Evolutionary conservation across 2,113 vertebrate genomes (phyloP), one percentile per base, ranked within the genome.

Genomic region (Lepisosteus osseus): DNA sequence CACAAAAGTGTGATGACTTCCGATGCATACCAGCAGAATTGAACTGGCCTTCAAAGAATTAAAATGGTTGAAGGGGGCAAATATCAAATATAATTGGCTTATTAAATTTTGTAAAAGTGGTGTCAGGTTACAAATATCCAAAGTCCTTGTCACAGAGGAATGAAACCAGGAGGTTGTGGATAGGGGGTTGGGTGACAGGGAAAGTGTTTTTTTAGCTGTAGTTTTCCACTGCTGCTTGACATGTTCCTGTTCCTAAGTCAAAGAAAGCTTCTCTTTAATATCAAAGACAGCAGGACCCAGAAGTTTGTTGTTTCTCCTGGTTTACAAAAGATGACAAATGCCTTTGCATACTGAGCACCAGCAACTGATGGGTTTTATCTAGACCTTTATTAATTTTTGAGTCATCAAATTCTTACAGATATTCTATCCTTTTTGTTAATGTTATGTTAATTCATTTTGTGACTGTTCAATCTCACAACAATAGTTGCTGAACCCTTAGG

Each of bases 401-500:
- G 9, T 51, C 47, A 51, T 51, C 47, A 9, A 51, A 51, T 51
- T 51, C 47, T 9, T 51, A 5, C 5, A 51, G 1, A 51, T 9
- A 6, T 51, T 51, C 47, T 6, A 9, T 51, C 47, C 9, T 51
- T 51, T 9, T 9, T 51, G 47, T 51, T 71, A 85, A 67, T 82
- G 79, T 86, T 76, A 85, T 86, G 85, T 69, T 90, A 84, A 91
- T 89, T 84, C 72, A 79, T 78, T 5, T 74, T 80, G 84, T 68
- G 81, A 84, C 78, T 65, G 76, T 47, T 77, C 76, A 68, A 75
- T 65, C 72, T 41, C 69, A 29, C 76, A 76, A 88, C 81, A 90
- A 86, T 82, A 75, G 81, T 8, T 42, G 80, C 82, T 81, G 80
- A 79, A 83, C 82, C 75, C 55, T 72, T 67, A 71, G 72, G n/a